Evolutionary conservation across 2,113 vertebrate species (phyloP).

Genomic region (Aptenodytes forsteri): DNA sequence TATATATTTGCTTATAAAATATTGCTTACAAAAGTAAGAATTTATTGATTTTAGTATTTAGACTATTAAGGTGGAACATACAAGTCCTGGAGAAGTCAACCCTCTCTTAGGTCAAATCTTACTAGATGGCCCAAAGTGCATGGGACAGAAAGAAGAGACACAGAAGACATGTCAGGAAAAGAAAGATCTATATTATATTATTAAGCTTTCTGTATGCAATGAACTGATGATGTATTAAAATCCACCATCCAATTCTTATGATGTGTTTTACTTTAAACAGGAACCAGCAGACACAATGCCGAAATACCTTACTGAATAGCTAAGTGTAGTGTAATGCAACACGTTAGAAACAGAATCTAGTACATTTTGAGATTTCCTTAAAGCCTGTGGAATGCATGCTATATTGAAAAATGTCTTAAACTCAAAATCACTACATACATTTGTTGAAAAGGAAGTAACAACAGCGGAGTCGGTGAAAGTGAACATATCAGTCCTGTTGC

Average conservation of each 20-base stretch:
- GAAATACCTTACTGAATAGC: slow-evolving; percentile 19
- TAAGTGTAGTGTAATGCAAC: neutral
- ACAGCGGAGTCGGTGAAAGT: neutral
- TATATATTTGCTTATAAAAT: neutral
- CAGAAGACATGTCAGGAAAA: neutral
- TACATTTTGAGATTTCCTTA: neutral
- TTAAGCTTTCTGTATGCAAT: neutral
- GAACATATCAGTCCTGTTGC: neutral
- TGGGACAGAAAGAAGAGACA: neutral
- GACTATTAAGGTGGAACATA: neutral
- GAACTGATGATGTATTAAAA: neutral
- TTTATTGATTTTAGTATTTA: neutral
- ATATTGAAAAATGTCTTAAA: neutral
- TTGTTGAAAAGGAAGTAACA: neutral
- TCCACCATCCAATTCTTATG: neutral
- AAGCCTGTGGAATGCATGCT: neutral
- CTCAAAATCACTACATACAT: neutral
- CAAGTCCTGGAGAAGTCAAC: neutral
- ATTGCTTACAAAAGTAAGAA: neutral
- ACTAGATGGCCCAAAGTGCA: neutral
- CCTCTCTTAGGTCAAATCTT: neutral
- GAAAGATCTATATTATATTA: neutral
- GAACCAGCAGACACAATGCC: neutral
- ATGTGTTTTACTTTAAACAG: neutral
- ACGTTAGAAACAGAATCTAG: neutral